Conservation (phyloP, 2,888 invertebrate species). For the Hemicrepidius hirtus region DNA sequence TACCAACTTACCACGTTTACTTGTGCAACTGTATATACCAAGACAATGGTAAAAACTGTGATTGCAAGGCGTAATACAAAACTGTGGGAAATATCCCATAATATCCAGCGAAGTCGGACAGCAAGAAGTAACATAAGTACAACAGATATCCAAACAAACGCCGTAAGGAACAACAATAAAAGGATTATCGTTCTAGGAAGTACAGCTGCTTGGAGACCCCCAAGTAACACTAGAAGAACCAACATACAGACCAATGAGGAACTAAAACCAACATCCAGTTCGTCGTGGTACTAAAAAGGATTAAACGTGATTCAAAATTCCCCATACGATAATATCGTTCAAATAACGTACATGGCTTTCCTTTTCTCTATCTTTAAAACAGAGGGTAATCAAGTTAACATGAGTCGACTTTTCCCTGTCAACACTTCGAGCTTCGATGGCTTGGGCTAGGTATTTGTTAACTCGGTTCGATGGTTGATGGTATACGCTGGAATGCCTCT, state of each 20-base stretch:
- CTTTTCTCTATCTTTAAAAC: conserved; percentile 89
- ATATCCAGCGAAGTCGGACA: conserved; percentile 87
- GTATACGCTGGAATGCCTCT: conserved; percentile 89
- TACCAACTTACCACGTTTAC: conserved; percentile 89
- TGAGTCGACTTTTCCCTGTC: conserved; percentile 93
- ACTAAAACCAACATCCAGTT: conserved; percentile 90
- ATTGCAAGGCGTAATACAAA: conserved; percentile 89
- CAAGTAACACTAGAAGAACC: conserved; percentile 82
- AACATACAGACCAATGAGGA: conserved; percentile 87
- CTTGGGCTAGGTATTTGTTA: conserved; percentile 93
- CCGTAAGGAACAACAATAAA: conserved; percentile 88
- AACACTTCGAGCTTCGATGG: conserved; percentile 92
- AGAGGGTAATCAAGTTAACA: conserved; percentile 88
- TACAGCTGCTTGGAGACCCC: conserved; percentile 86
- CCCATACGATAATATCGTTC: not conserved
- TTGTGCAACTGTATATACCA: conserved; percentile 92
- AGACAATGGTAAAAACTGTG: conserved; percentile 89
- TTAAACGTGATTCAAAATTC: not conserved
- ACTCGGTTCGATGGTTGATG: conserved; percentile 94
- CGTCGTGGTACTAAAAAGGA: conserved; percentile 85
- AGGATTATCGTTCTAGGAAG: conserved; percentile 90
- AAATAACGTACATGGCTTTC: conserved; percentile 82
- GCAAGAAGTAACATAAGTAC: conserved; percentile 90
- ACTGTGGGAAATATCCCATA: conserved; percentile 90
- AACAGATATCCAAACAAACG: conserved; percentile 93